Base-by-base conservation (phyloP, 1,140 invertebrate species). In the Eulimnadia texana region DNA sequence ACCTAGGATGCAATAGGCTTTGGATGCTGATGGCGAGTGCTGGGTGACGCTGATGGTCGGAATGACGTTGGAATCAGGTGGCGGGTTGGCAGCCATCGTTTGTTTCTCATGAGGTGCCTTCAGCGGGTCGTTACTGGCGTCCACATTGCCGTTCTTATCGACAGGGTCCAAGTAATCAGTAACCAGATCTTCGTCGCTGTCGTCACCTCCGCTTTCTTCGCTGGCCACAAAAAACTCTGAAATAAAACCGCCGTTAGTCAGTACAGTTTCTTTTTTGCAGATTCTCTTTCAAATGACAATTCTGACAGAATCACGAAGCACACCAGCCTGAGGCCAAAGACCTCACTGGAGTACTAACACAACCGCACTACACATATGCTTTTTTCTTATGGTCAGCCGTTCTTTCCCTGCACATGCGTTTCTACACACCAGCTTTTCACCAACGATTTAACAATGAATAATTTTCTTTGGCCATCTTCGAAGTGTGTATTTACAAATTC, bases 41-140 rank as follows among this genome's bases (percentile, higher is more conserved):
- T 86, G 86, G 28, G 87, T 90, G 51, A 91, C 86, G 73, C 85
- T 89, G 67, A 90, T 90, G 55, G 81, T 90, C 63, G 87, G 87
- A 67, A 88, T 58, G 69, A 67, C 24, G 65, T 56, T 53, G 60
- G 62, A 66, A 56, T 63, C 64, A 58, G 54, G 64, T 57, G 67
- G 64, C 64, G 63, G 65, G 50, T 66, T 63, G 56, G 62, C 61
- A 51, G 27, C 57, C 42, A 10, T 50, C 33, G 49, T 62, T 49
- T 42, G 24, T 24, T n/a, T 22, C 28, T 60, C 58, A 27, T 49
- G 19, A 42, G 58, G 19, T 22, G 50, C 24, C 22, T 54, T 28
- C 23, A 28, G 50, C 42, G 55, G 23, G 23, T 42, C 28, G 23
- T 58, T 58, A 33, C 50, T 33, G 27, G 57, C 50, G 24, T 54